A percentile compares a stretch with the other conserved stretches of the same genome.
phyloP scores from a whole-genome alignment of 53 echinoderm and acorn worm species.

The Holothuria leucospilota region DNA sequence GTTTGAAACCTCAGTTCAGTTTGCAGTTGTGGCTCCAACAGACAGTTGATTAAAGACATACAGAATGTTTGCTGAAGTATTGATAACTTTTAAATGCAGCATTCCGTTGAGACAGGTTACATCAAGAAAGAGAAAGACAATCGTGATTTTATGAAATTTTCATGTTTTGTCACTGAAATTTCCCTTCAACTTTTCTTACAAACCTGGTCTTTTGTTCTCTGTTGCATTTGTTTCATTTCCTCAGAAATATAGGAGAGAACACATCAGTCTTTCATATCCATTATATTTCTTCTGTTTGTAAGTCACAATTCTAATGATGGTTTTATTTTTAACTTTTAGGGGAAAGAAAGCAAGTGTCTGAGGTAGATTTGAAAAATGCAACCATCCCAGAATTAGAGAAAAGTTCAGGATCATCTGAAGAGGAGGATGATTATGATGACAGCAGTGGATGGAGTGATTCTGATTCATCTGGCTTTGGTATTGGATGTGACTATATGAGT shows the following conservation, averaged over 20 bases:
- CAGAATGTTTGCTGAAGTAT: no score
- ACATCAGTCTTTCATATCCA: not conserved
- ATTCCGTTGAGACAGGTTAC: no score
- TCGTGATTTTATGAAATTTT: no score
- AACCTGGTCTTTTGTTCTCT: no score
- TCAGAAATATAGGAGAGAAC: not conserved
- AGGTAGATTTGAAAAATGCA: conserved; percentile 1
- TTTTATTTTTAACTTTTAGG: conserved; percentile 1
- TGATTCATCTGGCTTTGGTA: not conserved
- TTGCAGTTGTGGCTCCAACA: no score
- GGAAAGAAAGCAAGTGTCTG: not conserved
- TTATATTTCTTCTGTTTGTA: not conserved
- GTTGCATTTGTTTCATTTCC: no score
- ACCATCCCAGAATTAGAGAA: conserved; percentile 23
- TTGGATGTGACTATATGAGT: not conserved
- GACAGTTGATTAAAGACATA: no score
- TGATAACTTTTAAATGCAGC: no score
- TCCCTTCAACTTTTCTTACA: no score
- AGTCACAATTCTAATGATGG: not conserved
- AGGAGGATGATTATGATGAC: not conserved
- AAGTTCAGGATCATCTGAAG: not conserved
- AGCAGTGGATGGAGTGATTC: conserved; percentile 27
- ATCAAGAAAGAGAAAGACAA: no score
- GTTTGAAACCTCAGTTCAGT: no score
- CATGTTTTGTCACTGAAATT: no score